Base-by-base conservation (phyloP, 1,140 invertebrate genomes). In the Tribolium madens region DNA sequence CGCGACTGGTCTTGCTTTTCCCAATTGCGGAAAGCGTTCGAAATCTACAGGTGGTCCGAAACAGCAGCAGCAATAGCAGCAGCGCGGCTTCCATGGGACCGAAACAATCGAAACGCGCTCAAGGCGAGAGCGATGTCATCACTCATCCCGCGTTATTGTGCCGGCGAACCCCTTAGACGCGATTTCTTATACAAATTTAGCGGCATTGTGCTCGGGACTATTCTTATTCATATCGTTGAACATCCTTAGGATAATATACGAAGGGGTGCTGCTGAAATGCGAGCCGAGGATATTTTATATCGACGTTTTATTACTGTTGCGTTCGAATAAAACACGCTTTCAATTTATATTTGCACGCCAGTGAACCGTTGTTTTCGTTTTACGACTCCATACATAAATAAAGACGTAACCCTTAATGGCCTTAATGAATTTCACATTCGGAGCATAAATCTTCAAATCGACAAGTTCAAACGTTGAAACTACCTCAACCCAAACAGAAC, bases 131-230 rank as follows among this genome's bases (percentile, higher is more conserved):
- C 75, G 57, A 77, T 77, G 74, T 80, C 79, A 80, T 80, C 79
- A 78, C 79, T 80, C 79, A 78, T 77, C 48, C 72, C 60, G 18
- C 68, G 73, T 68, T 64, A 75, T 75, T 73, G 48, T 68, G 73
- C 12, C 15, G 31, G n/a, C 46, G 46, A 72, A 72, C 70, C 70
- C 69, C 26, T 46, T 21, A 1, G 53, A 18, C 13, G 50, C 21
- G 70, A 71, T 77, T 60, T 76, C 74, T 75, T 76, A 78, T 78
- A 76, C 76, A 78, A 80, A 80, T 80, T 80, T 80, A 78, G 68
- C 60, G 31, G 42, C 74, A 80, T 80, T 80, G 76, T 80, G 52
- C 26, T 74, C 31, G 50, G 21, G 31, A 50, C 76, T 52, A 75
- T 78, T 78, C 76, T 75, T 78, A 78, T 78, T 78, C 76, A 78